Evolutionary conservation across 2,113 vertebrate genomes (phyloP).

Genomic region (Falcunculus frontatus): DNA sequence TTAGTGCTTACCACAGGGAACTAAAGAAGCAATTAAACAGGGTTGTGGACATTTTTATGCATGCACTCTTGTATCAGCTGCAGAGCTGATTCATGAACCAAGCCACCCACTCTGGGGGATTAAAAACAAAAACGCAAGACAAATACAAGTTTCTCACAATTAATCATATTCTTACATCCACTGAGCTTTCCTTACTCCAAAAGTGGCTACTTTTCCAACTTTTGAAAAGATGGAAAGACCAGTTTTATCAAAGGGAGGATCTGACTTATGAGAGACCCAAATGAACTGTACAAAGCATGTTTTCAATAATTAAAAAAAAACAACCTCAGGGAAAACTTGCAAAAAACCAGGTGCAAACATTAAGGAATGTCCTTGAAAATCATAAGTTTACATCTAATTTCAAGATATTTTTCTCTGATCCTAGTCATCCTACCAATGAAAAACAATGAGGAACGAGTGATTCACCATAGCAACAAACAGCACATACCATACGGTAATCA

Average conservation of each 20-base stretch:
- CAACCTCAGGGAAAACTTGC: not conserved
- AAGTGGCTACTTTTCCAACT: not conserved
- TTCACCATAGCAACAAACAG: constrained; percentile 2
- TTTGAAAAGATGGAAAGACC: not conserved
- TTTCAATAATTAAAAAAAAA: constrained; percentile 34
- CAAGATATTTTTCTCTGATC: constrained; percentile 37
- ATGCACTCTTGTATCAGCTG: not conserved
- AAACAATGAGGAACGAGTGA: constrained; percentile 35
- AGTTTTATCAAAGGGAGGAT: constrained; percentile 5
- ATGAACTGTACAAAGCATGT: constrained; percentile 7
- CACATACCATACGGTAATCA: not conserved
- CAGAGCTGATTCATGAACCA: constrained; percentile 10
- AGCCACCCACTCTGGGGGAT: not conserved
- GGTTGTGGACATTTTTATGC: not conserved
- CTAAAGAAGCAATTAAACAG: not conserved
- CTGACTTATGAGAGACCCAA: not conserved
- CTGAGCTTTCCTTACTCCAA: not conserved
- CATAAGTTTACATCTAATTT: constrained; percentile 10
- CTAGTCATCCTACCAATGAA: constrained; percentile 18
- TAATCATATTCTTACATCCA: not conserved
- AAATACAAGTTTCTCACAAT: not conserved
- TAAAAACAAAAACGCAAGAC: not conserved
- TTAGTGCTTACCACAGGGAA: constrained; percentile 10
- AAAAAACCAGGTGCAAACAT: constrained; percentile 20
- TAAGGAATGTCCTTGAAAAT: constrained; percentile 30